Evolutionary conservation across 2,888 invertebrate genomes (phyloP).

Genomic region (Cactoblastis cactorum): DNA sequence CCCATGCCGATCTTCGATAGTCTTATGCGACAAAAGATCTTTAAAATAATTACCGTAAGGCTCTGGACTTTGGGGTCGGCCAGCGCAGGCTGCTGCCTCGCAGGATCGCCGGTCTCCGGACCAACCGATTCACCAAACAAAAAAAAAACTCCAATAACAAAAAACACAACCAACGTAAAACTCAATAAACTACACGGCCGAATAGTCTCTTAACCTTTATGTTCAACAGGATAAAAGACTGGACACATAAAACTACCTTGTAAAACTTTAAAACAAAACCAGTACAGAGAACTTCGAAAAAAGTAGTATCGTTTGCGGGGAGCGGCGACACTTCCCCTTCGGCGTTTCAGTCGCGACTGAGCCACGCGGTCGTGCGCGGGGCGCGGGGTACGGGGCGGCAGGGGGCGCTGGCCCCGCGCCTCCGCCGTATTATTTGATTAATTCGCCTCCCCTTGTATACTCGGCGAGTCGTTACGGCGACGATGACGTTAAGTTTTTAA

Average conservation of each 20-base stretch:
- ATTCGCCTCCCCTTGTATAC: conserved; percentile 79
- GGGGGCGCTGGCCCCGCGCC: conserved; percentile 54
- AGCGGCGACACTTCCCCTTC: conserved; percentile 70
- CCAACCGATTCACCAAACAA: conserved; percentile 78
- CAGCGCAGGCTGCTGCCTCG: conserved; percentile 70
- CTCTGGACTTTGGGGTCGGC: conserved; percentile 67
- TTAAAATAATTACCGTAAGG: conserved; percentile 72
- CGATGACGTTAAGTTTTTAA: conserved; percentile 76
- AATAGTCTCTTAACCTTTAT: conserved; percentile 57
- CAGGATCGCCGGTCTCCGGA: conserved; percentile 66
- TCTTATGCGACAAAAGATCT: conserved; percentile 31
- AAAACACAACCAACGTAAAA: conserved; percentile 74
- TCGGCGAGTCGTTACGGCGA: conserved; percentile 70
- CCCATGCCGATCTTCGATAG: conserved; percentile 17
- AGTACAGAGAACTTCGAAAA: conserved; percentile 74
- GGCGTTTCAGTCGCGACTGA: conserved; percentile 74
- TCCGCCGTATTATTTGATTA: conserved; percentile 79
- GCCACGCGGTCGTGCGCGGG: conserved; percentile 67
- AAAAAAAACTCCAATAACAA: conserved; percentile 77
- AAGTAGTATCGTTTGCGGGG: conserved; percentile 68
- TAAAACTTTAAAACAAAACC: conserved; percentile 75
- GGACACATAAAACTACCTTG: conserved; percentile 68
- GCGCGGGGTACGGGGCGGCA: conserved; percentile 38
- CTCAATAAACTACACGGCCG: conserved; percentile 64
- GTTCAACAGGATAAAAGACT: conserved; percentile 58